phyloP scores from a whole-genome alignment of 2,113 vertebrate species.

The Calyptomena viridis region DNA sequence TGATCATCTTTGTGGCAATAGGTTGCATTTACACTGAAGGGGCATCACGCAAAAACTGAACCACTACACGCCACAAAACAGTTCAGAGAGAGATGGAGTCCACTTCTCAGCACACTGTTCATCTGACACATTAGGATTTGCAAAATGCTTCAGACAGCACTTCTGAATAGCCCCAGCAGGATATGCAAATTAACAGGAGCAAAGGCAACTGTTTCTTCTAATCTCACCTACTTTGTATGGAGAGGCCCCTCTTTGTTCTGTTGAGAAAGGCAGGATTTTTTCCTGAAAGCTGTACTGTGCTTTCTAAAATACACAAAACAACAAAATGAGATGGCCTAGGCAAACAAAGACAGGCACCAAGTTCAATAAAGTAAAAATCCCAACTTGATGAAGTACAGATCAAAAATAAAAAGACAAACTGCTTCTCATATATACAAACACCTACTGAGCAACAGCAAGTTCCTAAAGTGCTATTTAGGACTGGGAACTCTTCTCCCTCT shows the following conservation, averaged over 20 bases:
- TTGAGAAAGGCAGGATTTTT: slow-evolving; percentile 15
- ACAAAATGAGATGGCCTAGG: slow-evolving; percentile 15
- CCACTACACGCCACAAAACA: accelerated
- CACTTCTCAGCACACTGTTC: not conserved
- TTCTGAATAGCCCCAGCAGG: not conserved
- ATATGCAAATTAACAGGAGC: slow-evolving; percentile 13
- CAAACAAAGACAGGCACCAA: not conserved
- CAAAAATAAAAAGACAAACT: not conserved
- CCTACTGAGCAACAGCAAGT: not conserved
- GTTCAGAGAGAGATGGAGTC: not conserved
- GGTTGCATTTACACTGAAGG: not conserved
- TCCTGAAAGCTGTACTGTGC: not conserved
- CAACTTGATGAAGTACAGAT: not conserved
- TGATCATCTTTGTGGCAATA: no score
- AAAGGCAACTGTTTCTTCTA: slow-evolving; percentile 42
- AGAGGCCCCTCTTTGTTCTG: slow-evolving; percentile 33
- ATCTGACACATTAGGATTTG: not conserved
- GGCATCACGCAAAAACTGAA: accelerated
- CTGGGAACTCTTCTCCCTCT: not conserved
- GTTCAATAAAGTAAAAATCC: not conserved
- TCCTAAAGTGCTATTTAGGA: not conserved
- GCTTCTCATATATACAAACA: not conserved
- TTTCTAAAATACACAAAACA: not conserved
- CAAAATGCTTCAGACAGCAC: not conserved
- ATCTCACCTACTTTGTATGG: not conserved